phyloP scores from a whole-genome alignment of 2,797 vertebrate species.

The Acanthiza pusilla region DNA sequence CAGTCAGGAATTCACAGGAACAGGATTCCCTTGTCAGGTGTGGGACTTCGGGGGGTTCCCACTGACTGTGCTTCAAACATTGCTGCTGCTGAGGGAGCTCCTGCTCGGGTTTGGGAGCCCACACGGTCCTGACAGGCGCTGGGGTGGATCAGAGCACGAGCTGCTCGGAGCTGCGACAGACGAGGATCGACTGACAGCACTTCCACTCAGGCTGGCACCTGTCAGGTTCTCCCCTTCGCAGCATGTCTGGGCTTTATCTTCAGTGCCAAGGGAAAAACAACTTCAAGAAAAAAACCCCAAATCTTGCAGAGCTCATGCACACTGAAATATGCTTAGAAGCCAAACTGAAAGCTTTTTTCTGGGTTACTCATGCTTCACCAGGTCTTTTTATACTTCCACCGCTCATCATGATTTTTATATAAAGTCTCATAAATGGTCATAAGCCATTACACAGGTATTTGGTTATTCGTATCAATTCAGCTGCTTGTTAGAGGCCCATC shows the following conservation, averaged over 20 bases:
- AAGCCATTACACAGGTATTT: slow-evolving; percentile 31
- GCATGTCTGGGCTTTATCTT: not conserved
- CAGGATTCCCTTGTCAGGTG: not conserved
- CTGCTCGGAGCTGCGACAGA: not conserved
- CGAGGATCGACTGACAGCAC: not conserved
- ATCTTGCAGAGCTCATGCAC: not conserved
- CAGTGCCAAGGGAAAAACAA: slow-evolving; percentile 7
- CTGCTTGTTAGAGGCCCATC: not conserved
- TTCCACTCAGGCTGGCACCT: not conserved
- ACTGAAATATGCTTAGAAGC: not conserved
- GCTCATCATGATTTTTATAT: not conserved
- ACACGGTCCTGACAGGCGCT: rapidly evolving
- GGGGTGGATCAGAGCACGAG: not conserved
- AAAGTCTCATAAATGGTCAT: slow-evolving; percentile 3
- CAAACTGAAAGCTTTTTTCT: not conserved
- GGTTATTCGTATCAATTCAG: not conserved
- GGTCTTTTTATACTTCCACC: not conserved
- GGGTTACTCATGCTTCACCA: not conserved
- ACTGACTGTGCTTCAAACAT: not conserved
- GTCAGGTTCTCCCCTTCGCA: not conserved
- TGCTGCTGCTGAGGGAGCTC: not conserved
- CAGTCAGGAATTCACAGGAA: not conserved
- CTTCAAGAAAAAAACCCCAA: not conserved
- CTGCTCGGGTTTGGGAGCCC: not conserved
- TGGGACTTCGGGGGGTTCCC: not conserved